phyloP scores from a whole-genome alignment of 2,113 vertebrate species.

The Thinocorus orbignyianus region DNA sequence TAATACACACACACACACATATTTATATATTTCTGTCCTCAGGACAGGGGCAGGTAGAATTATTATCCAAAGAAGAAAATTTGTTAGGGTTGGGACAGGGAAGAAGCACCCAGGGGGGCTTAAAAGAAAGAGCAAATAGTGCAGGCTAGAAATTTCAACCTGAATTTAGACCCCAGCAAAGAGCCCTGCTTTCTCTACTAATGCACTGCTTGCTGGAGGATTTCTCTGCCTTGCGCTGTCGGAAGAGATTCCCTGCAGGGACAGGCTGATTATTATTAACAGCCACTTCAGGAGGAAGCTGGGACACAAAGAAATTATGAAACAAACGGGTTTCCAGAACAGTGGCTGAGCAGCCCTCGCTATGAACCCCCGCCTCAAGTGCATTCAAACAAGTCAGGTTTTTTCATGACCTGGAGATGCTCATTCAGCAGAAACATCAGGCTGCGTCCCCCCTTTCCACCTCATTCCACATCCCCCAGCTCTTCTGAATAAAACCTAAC shows the following conservation, averaged over 20 bases:
- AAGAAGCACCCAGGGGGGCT: background rate
- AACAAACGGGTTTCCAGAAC: background rate
- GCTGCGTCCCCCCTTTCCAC: background rate
- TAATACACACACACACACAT: background rate
- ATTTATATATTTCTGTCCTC: too few relatives aligned
- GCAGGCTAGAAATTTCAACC: background rate
- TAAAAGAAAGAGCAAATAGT: background rate
- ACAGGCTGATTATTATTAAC: background rate
- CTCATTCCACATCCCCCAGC: background rate
- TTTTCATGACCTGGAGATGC: background rate
- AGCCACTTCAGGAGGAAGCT: background rate
- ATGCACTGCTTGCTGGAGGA: background rate
- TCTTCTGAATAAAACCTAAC: background rate
- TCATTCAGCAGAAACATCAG: background rate
- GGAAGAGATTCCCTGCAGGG: background rate
- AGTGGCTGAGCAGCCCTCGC: background rate
- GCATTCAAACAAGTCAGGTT: background rate
- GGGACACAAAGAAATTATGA: background rate
- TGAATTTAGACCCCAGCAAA: background rate
- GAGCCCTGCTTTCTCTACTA: background rate
- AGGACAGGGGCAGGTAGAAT: background rate
- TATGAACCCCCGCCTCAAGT: rapidly evolving
- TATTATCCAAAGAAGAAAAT: background rate
- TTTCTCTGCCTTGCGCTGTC: background rate
- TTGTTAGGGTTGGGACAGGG: background rate